phyloP scores from a whole-genome alignment of 1,140 invertebrate genomes.

The Diachasma alloeum region DNA sequence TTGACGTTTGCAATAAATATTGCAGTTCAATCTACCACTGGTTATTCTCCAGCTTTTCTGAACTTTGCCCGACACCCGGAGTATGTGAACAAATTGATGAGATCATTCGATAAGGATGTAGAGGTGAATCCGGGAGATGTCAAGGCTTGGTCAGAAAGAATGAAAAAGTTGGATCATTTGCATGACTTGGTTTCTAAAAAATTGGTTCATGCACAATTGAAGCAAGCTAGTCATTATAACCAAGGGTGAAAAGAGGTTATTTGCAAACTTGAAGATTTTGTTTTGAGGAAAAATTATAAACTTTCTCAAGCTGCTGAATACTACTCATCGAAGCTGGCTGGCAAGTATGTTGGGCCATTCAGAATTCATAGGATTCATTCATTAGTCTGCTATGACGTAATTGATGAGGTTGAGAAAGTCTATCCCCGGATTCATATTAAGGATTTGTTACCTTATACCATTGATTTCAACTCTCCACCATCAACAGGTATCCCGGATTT shows the following conservation, averaged over 20 bases:
- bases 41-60: too few relatives aligned
- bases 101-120: not conserved
- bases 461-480: not conserved
- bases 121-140: constrained; percentile 42
- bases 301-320: constrained; percentile 40
- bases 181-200: too few relatives aligned
- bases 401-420: not conserved
- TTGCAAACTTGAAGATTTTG: constrained; percentile 10
- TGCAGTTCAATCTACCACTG: too few relatives aligned
- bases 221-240: constrained; percentile 13
- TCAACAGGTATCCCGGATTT: too few relatives aligned
- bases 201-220: not conserved
- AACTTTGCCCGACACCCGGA: too few relatives aligned
- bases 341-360: constrained; percentile 5
- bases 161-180: not conserved
- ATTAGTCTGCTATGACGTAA: not conserved
- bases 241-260: not conserved
- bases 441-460: not conserved
- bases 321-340: constrained; percentile 49
- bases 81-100: too few relatives aligned
- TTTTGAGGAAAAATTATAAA: constrained; percentile 27
- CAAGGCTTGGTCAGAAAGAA: not conserved
- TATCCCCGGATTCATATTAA: not conserved
- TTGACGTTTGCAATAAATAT: too few relatives aligned
- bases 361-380: not conserved